A percentile compares a stretch with the other conserved stretches of the same genome.
Evolutionary conservation across 2,888 invertebrate species (phyloP).

Genomic region (Agrochola lota): DNA sequence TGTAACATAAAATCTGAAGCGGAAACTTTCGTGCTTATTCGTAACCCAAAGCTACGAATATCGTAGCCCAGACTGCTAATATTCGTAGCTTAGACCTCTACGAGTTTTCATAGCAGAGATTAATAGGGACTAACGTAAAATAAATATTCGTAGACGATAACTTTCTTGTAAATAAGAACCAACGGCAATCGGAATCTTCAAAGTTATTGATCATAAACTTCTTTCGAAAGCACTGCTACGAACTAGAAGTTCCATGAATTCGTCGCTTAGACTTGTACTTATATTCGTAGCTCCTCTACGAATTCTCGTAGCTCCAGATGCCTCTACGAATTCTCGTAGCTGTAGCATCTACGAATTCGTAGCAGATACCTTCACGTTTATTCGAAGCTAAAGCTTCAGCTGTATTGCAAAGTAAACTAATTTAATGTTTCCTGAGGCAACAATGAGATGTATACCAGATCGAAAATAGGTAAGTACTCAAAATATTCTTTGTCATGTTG

Average conservation of each 20-base stretch:
- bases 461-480: neutral
- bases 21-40: neutral
- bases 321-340: slow-evolving; percentile 14
- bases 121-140: neutral
- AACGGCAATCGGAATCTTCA: neutral
- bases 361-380: neutral
- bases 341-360: neutral
- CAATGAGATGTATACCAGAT: neutral
- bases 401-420: neutral
- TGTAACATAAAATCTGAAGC: neutral
- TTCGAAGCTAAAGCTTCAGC: neutral
- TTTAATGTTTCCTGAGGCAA: neutral
- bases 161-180: neutral
- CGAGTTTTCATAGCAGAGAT: slow-evolving; percentile 26
- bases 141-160: neutral
- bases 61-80: slow-evolving; percentile 18
- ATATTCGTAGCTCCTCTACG: slow-evolving; percentile 1
- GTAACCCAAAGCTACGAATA: neutral
- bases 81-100: slow-evolving; percentile 38
- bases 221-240: neutral
- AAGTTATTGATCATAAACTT: neutral
- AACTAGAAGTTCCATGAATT: neutral
- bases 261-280: neutral
- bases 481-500: neutral
- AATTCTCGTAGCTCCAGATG: slow-evolving; percentile 15